phyloP scores from a whole-genome alignment of 2,888 invertebrate species.

The Fragum sueziense region DNA sequence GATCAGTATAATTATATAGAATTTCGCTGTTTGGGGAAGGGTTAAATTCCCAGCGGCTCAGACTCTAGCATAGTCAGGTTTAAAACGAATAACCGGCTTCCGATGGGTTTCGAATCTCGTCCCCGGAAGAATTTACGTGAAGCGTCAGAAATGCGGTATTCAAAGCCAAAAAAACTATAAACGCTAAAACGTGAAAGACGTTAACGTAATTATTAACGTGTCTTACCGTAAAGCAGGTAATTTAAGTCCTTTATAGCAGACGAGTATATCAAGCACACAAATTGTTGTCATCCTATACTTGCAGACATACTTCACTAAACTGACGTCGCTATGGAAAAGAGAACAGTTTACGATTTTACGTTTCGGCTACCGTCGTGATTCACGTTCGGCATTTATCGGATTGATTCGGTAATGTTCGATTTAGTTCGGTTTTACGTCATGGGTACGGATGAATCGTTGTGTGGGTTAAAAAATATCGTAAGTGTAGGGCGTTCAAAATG shows the following conservation, averaged over 20 bases:
- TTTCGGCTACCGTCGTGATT: neutral
- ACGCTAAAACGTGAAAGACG: too few species aligned
- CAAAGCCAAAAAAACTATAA: too few species aligned
- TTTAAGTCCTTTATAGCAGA: constrained; percentile 7
- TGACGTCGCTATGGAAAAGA: neutral
- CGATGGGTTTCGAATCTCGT: too few species aligned
- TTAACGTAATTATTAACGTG: neutral
- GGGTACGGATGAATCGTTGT: too few species aligned
- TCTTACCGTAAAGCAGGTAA: constrained; percentile 6
- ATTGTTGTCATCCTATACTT: constrained; percentile 11
- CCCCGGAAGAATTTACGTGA: too few species aligned
- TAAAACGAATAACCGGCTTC: too few species aligned
- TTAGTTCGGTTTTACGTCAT: too few species aligned
- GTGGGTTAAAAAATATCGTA: too few species aligned
- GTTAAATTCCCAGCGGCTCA: neutral
- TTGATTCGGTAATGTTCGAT: neutral
- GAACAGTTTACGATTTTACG: neutral
- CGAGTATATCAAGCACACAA: constrained; percentile 9
- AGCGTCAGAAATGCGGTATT: too few species aligned
- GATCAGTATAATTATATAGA: too few species aligned
- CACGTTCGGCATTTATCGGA: neutral
- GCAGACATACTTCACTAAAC: constrained; percentile 17
- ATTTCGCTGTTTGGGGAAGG: neutral
- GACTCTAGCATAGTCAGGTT: too few species aligned
- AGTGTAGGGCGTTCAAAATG: too few species aligned